Base-by-base conservation (phyloP, 2,113 vertebrate species). In the Rhombomys opimus region DNA sequence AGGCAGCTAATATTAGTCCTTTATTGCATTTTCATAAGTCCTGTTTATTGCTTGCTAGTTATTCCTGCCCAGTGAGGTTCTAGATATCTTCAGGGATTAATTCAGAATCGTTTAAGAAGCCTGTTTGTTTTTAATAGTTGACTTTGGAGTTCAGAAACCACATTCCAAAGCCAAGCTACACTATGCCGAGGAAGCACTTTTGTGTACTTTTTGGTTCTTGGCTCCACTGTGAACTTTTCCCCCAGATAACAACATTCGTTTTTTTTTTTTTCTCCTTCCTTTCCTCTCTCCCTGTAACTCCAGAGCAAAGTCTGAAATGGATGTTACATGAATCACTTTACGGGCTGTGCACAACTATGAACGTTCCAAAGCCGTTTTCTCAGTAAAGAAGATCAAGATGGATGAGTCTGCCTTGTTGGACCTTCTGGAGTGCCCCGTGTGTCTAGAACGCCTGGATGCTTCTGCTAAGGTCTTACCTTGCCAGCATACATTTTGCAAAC, bases 401-500 rank as follows among this genome's bases (percentile, higher is more conserved):
- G 99, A 99, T 97, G 99, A 99, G 96, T 99, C 99, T 1, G 99
- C 99, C 77, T 97, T 99, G 98, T 96, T 99, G 99, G 99, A 99
- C 98, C 98, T 99, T 95, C 98, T 99, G 89, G 99, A 99, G 98
- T 99, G 99, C 97, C 99, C 99, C 0, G 99, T 99, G 96, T 99
- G 99, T 97, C 98, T 99, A 70, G 99, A 99, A 98, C 99, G 99
- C 41, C 99, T 99, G 41, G 99, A 99, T 70, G 99, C 99, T 93
- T 99, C 99, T 2, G 99, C 99, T 0, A 99, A 99, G 98, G 99
- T 99, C 87, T 98, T 99, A 95, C 99, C 99, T 77, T 99, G 99
- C 98, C 99, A 99, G 88, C 99, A 99, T 97, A 99, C 99, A 0
- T 99, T 99, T 96, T 99, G 99, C 97, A 99, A 99, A 30, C 98